These are phyloP conservation scores for Marcusenius ussheri DNA, from an alignment of 2,113 vertebrate genomes.

Conservation along the genomic window DNA sequence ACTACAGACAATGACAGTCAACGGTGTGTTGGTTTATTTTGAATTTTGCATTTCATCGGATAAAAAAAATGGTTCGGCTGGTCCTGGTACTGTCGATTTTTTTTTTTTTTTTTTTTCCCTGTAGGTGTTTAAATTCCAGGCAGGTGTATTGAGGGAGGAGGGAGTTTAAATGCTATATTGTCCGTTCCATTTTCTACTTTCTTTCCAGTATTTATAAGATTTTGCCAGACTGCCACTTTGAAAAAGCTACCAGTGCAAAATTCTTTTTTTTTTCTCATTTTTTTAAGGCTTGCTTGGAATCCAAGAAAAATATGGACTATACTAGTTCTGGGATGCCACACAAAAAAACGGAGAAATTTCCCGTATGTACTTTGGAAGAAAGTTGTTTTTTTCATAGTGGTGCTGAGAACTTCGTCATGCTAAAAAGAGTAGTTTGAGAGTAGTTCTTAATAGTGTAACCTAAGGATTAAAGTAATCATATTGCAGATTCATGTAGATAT, in stretches of 20 bases:
- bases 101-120: too few relatives aligned
- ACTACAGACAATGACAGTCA: background rate
- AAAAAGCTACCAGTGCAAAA: conserved; percentile 39
- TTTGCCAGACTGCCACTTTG: conserved; percentile 35
- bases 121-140: background rate
- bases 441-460: background rate
- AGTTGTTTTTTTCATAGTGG: background rate
- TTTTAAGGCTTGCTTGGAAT: conserved; percentile 62
- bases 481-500: background rate
- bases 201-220: conserved; percentile 21
- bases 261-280: background rate
- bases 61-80: background rate
- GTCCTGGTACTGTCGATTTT: background rate
- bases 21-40: background rate
- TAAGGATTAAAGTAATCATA: background rate
- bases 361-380: background rate
- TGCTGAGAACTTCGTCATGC: background rate
- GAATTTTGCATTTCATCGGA: background rate
- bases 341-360: conserved; percentile 18
- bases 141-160: background rate
- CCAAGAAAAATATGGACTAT: conserved; percentile 67
- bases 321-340: conserved; percentile 56
- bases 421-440: background rate
- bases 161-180: background rate
- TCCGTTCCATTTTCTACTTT: conserved; percentile 14